Base-by-base conservation (phyloP, 1,140 invertebrate genomes). In the Lucilia cuprina region DNA sequence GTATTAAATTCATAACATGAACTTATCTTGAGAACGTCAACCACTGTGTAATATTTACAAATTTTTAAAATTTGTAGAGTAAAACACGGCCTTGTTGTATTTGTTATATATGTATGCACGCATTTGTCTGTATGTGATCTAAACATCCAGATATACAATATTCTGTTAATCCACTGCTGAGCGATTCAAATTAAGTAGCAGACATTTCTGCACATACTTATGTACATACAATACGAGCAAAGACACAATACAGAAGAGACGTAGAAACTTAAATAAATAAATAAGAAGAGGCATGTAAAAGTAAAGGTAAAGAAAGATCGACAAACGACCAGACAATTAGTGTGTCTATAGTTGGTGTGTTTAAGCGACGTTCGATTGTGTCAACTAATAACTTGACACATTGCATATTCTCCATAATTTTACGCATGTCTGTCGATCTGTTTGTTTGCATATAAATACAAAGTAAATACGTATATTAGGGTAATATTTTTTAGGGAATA, bases 301-400 rank as follows among this genome's bases (percentile, higher is more conserved):
- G 14, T n/a, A n/a, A 14, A 60, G 1, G 7, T 7, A 60, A 12
- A 60, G 55, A 60, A n/a, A 17, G 13, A n/a, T n/a, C 1, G 14
- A 60, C 13, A 60, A 17, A 60, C 55, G 14, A 17, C 14, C 55
- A n/a, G 55, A 60, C 0, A 60, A 60, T 60, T 60, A 60, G 55
- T 60, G 14, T n/a, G n/a, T 60, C 55, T 60, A n/a, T 60, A 60
- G 55, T n/a, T 17, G 50, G 50, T 60, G 17, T 60, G 55, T 60
- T n/a, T 17, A n/a, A 14, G 55, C 55, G 55, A 60, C 55, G 55
- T 12, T 17, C n/a, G 55, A 60, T 60, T 60, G 55, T 60, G 55
- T 60, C 55, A 60, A n/a, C 55, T 60, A 60, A 60, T 60, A 60
- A 60, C 55, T 60, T 60, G 55, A 60, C 55, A 60, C 55, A 60